phyloP scores from a whole-genome alignment of 2,113 vertebrate genomes.

The Asarcornis scutulata region DNA sequence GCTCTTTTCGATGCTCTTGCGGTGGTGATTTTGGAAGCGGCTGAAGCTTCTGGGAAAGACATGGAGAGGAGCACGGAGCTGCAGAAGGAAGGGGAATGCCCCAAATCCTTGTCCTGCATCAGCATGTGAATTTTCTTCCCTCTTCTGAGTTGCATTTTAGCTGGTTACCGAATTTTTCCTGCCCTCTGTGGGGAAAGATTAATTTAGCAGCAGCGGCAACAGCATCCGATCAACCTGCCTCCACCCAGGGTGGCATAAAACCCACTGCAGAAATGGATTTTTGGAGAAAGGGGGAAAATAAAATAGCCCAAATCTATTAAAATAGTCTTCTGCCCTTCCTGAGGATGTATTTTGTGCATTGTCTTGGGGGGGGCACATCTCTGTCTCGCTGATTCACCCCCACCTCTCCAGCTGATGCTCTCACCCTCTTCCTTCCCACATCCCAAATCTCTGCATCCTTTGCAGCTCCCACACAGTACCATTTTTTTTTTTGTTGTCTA shows the following conservation, averaged over 20 bases:
- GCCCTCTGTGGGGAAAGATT: not conserved
- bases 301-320: not conserved
- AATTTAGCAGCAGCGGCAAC: not conserved
- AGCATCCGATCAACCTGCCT: not conserved
- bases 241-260: not conserved
- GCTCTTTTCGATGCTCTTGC: not conserved
- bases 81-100: not conserved
- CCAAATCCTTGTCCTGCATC: not conserved
- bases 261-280: not conserved
- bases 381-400: not conserved
- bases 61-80: not conserved
- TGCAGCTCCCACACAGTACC: not conserved
- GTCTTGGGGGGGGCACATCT: not conserved
- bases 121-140: not conserved
- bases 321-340: not conserved
- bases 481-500: not conserved
- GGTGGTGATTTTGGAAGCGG: not conserved
- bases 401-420: not conserved
- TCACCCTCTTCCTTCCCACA: not conserved
- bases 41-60: not conserved
- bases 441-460: not conserved
- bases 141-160: not conserved
- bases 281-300: not conserved
- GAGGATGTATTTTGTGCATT: not conserved
- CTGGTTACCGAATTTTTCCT: rapidly evolving